Percentiles rank a stretch among this genome's conserved stretches.
phyloP scores from a whole-genome alignment of 2,113 vertebrate species.

The Nymphicus hollandicus region DNA sequence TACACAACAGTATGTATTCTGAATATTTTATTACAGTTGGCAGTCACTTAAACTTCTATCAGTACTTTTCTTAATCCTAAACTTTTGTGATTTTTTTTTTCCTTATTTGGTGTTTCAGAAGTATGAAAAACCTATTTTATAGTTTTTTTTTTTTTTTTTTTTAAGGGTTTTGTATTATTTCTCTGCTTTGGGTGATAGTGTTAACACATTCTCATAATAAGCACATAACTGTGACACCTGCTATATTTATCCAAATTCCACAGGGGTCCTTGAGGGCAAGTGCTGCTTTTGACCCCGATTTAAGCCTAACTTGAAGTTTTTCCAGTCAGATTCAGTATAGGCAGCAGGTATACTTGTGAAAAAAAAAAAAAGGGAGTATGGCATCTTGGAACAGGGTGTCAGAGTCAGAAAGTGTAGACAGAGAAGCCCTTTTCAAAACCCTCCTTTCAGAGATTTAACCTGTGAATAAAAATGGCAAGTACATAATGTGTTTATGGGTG shows the following conservation, averaged over 20 bases:
- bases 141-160: neutral
- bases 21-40: neutral
- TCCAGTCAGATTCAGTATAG: neutral
- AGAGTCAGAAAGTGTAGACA: neutral
- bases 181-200: neutral
- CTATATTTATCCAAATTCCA: neutral
- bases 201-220: neutral
- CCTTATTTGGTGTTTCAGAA: neutral
- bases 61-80: neutral
- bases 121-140: neutral
- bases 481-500: neutral
- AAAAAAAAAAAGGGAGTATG: neutral
- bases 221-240: neutral
- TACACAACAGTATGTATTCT: neutral
- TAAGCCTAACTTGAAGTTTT: neutral
- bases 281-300: neutral
- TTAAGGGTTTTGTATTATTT: neutral
- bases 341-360: neutral
- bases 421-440: neutral
- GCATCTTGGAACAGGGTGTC: neutral
- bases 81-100: neutral
- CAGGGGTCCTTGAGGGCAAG: neutral
- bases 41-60: neutral
- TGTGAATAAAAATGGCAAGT: neutral
- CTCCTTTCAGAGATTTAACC: neutral